These are phyloP conservation scores for Drosophila lacicola DNA, from an alignment of 2,888 invertebrate genomes.

Conservation along the genomic window DNA sequence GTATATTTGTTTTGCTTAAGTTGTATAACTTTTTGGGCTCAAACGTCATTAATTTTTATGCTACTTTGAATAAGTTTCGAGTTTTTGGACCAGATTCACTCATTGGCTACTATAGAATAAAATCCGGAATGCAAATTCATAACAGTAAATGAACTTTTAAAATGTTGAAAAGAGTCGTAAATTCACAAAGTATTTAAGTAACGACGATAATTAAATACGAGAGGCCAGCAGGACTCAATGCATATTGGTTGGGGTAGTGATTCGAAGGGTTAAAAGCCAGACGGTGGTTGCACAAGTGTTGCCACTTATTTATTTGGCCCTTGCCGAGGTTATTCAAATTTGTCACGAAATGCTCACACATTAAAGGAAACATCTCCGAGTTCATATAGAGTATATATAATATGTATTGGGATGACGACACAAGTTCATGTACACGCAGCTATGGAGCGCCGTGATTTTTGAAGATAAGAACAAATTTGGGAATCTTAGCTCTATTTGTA, in stretches of 20 bases:
- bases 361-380: neutral
- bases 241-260: slow-evolving; percentile 15
- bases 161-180: slow-evolving; percentile 53
- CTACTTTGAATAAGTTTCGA: slow-evolving; percentile 48
- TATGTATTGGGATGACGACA: no score
- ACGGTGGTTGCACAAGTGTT: slow-evolving; percentile 28
- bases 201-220: slow-evolving; percentile 55
- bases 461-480: no score
- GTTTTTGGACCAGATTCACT: slow-evolving; percentile 32
- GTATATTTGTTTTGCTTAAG: slow-evolving; percentile 11
- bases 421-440: no score
- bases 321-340: neutral
- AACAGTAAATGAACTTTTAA: slow-evolving; percentile 54
- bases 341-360: neutral
- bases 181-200: slow-evolving; percentile 55
- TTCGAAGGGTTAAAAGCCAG: slow-evolving; percentile 14
- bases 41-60: slow-evolving; percentile 58
- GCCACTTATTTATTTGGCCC: slow-evolving; percentile 4
- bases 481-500: no score
- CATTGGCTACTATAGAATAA: slow-evolving; percentile 36
- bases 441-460: no score
- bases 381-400: no score
- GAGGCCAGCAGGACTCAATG: slow-evolving; percentile 12
- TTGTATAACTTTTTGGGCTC: slow-evolving; percentile 20
- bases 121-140: slow-evolving; percentile 51